Base-by-base conservation (phyloP, 92 coral and sea anemone species). In the Diadumene lineata region DNA sequence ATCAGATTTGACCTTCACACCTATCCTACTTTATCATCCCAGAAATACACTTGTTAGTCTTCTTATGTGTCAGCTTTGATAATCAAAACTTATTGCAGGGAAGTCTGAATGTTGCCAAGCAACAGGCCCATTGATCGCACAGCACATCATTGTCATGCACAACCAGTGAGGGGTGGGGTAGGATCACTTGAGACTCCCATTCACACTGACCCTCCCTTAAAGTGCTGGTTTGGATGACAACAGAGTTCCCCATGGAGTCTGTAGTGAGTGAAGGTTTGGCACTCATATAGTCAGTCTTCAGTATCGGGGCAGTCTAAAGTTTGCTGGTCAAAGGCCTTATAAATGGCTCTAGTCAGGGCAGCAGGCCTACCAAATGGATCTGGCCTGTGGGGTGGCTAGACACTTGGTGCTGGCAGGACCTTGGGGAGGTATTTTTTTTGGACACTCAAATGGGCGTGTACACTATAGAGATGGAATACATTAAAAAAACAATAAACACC, bases 391-490 rank as follows among this genome's bases (percentile, higher is more conserved):
- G 64, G 75, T 70, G 60, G 64, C 33, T 18, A 70, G 64, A 70
- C n/a, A n/a, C n/a, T n/a, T n/a, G n/a, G n/a, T n/a, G 75, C 75
- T 70, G 28, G 75, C 55, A 50, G 75, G 75, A 26, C 46, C 75
- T 51, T 64, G 75, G n/a, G 75, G 75, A 56, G 32, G 75, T 34
- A 30, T 18, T 70, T 70, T 70, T 70, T n/a, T 69, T 70, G 19
- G 19, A 29, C 29, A 34, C 17, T 23, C 58, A 70, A 70, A 70
- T 29, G 75, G 75, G 75, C 29, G 75, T 70, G 75, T 55, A 69
- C 60, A 28, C 60, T 46, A 24, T 69, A 69, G 57, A 69, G 60
- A 69, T 69, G 74, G 74, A 69, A 70, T 70, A 18, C 75, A 70
- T 70, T 70, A 70, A 70, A 31, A 48, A 50, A 28, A 56, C 58